Evolutionary conservation across 1,140 invertebrate species (phyloP).

Genomic region (Phortica variegata): DNA sequence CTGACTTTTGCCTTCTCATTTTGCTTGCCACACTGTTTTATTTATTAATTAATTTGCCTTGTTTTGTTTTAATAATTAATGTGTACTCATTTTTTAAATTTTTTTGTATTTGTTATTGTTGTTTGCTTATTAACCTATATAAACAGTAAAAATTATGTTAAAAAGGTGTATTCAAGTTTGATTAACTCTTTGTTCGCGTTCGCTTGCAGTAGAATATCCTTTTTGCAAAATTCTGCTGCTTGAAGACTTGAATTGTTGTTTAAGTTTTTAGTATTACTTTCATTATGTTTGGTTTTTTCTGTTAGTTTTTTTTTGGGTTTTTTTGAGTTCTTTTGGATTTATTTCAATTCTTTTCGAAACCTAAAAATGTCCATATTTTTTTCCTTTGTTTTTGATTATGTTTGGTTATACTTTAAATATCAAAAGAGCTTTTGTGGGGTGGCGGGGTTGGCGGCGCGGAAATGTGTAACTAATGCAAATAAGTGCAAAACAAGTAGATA

Average conservation of each 20-base stretch:
- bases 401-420: no score
- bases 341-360: slow-evolving; percentile 49
- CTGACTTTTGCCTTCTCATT: slow-evolving; percentile 1
- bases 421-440: no score
- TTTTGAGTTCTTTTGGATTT: slow-evolving; percentile 31
- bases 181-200: slow-evolving; percentile 21
- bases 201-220: not conserved
- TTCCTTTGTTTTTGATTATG: slow-evolving; percentile 34
- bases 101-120: slow-evolving; percentile 6
- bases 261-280: not conserved
- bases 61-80: slow-evolving; percentile 3
- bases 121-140: slow-evolving; percentile 34
- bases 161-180: slow-evolving; percentile 38
- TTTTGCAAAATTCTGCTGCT: no score
- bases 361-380: slow-evolving; percentile 36
- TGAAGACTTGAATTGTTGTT: no score
- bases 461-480: no score
- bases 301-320: slow-evolving; percentile 29
- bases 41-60: slow-evolving; percentile 18
- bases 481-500: no score
- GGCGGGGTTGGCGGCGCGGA: no score
- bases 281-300: slow-evolving; percentile 16
- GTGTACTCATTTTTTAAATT: no score
- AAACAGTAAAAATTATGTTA: slow-evolving; percentile 52
- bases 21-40: slow-evolving; percentile 14